Conservation (phyloP, 1,140 invertebrate genomes). For the Dreissena rostriformis region DNA sequence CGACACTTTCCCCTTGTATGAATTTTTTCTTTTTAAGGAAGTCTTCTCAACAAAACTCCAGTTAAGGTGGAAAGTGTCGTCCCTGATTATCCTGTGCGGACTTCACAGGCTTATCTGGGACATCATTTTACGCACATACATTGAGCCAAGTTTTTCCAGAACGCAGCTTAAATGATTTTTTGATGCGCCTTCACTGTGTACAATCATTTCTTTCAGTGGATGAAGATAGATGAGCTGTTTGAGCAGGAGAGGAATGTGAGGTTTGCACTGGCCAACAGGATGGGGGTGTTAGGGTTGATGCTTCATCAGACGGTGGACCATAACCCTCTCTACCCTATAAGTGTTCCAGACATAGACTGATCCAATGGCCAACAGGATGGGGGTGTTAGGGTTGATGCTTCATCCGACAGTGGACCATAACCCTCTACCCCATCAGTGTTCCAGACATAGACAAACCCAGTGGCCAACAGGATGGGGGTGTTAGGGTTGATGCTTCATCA, state of each 20-base stretch:
- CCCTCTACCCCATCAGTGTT: slow-evolving; percentile 84
- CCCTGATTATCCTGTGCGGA: no score
- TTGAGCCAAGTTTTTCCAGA: no score
- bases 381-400: slow-evolving; percentile 95
- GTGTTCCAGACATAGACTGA: slow-evolving; percentile 65
- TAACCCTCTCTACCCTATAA: slow-evolving; percentile 88
- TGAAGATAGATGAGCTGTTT: slow-evolving; percentile 96
- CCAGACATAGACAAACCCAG: slow-evolving; percentile 81
- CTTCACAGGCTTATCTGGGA: no score
- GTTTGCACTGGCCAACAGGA: slow-evolving; percentile 92
- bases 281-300: slow-evolving; percentile 95
- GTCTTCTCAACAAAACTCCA: no score
- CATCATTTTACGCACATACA: no score
- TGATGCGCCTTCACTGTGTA: no score
- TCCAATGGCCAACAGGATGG: slow-evolving; percentile 87
- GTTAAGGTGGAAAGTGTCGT: no score
- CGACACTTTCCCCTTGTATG: no score
- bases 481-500: slow-evolving; percentile 96
- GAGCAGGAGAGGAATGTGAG: slow-evolving; percentile 96
- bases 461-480: slow-evolving; percentile 94
- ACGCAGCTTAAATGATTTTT: no score
- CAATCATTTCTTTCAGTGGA: slow-evolving; percentile 90
- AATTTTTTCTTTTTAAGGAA: no score
- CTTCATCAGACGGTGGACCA: slow-evolving; percentile 97
- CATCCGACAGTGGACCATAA: slow-evolving; percentile 98